Conservation (phyloP, 2,888 invertebrate genomes). For the Sarcophaga variegata region DNA sequence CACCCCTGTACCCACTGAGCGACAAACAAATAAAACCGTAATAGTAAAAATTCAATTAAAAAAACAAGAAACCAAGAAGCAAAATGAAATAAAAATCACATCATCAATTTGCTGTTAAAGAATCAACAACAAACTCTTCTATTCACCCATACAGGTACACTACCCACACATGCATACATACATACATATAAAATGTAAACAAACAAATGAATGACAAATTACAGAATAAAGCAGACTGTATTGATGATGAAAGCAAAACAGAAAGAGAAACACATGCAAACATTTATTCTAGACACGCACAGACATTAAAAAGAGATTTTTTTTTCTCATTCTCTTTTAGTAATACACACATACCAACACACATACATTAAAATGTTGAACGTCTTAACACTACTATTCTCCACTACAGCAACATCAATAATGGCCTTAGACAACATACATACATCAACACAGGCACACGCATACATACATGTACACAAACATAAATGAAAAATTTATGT, state of each 20-base stretch:
- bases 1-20: not conserved
- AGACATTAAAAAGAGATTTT: not conserved
- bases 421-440: slow-evolving; percentile 1
- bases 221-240: not conserved
- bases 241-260: not conserved
- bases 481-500: slow-evolving; percentile 40
- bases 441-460: not conserved
- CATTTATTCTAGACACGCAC: slow-evolving; percentile 39
- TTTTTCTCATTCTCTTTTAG: slow-evolving; percentile 1
- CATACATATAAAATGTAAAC: not conserved
- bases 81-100: slow-evolving; percentile 54
- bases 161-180: not conserved
- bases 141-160: not conserved
- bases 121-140: slow-evolving; percentile 14
- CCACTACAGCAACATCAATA: not conserved
- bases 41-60: not conserved
- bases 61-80: not conserved
- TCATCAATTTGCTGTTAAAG: slow-evolving; percentile 51
- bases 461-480: not conserved
- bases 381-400: not conserved
- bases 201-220: not conserved
- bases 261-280: not conserved
- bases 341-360: not conserved
- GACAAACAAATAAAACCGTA: slow-evolving; percentile 11
- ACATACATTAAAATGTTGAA: not conserved